phyloP scores from a whole-genome alignment of 2,113 vertebrate genomes.

The Lasiurus cinereus region DNA sequence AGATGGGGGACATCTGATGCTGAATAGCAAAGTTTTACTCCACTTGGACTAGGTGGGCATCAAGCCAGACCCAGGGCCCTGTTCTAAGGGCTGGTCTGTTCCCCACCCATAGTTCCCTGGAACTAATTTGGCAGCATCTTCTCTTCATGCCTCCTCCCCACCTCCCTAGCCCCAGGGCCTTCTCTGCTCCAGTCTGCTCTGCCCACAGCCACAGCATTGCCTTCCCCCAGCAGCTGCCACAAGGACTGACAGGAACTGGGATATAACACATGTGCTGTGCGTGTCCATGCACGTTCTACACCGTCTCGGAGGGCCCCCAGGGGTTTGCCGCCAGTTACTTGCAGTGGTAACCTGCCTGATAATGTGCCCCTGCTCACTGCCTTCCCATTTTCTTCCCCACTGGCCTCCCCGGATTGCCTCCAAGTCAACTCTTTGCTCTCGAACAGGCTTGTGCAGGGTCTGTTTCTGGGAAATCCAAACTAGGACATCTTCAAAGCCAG shows the following conservation, averaged over 20 bases:
- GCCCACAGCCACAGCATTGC: neutral
- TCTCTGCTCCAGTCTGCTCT: neutral
- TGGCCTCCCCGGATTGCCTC: neutral
- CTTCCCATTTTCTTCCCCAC: neutral
- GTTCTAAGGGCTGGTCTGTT: neutral
- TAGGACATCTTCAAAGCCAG: conserved; percentile 41
- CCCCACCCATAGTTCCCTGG: neutral
- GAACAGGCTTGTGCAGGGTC: neutral
- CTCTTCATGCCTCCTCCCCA: neutral
- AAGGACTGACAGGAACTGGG: neutral
- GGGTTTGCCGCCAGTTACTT: neutral
- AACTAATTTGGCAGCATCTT: neutral
- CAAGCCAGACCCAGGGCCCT: neutral
- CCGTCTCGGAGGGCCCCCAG: neutral
- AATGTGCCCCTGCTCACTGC: rapidly evolving
- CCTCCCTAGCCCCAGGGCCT: neutral
- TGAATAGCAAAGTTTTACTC: neutral
- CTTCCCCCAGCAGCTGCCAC: neutral
- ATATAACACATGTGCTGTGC: rapidly evolving
- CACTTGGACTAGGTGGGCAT: too few relatives aligned
- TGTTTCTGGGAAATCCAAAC: conserved; percentile 63
- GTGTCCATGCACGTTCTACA: rapidly evolving
- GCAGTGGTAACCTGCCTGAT: neutral
- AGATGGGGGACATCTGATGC: neutral
- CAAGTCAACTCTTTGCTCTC: neutral